Base-by-base conservation (phyloP, 2,113 vertebrate species). In the Chaetodon auriga region DNA sequence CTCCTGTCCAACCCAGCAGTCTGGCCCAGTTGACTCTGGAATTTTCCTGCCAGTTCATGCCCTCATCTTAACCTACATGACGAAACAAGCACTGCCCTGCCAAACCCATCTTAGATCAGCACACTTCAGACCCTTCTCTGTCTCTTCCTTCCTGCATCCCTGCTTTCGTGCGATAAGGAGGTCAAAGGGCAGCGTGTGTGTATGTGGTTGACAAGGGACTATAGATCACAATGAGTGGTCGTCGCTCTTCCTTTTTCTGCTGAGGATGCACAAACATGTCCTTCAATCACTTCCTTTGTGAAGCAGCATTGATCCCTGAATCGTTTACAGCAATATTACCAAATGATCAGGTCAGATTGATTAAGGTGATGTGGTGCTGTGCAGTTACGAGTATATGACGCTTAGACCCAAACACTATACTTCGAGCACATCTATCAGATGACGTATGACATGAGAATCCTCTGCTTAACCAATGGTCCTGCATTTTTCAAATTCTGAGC, bases 111-210 rank as follows among this genome's bases (percentile, higher is more conserved):
- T 69, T n/a, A 25, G 83, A 75, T 87, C 85, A 90, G 84, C 74
- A 83, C 43, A 84, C 85, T 64, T 77, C 53, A 58, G 60, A 19
- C 35, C 7, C 66, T 49, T 58, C 58, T 62, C 55, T 45, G 46
- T 43, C 41, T 66, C 81, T 84, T 89, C 83, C 81, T 89, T 90
- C 87, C 90, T 82, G 69, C n/a, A 69, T 63, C 77, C 57, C 69
- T 91, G 92, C 41, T 65, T 63, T 81, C 51, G 75, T 23, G 55
- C 36, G 93, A 92, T 90, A 92, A 91, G 77, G 83, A 82, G 87
- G 89, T 83, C 61, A 84, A 71, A 87, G 76, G 74, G 76, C 23
- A 14, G 13, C 6, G 38, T 30, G 57, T 30, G 57, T 57, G 57
- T 41, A 30, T 57, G 70, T 57, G 61, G 78, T 63, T 72, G 85